A percentile compares a stretch with the other conserved stretches of the same genome.
These are phyloP conservation scores for Leptinotarsa rubiginosa DNA, from an alignment of 2,888 invertebrate genomes.

Conservation along the genomic window DNA sequence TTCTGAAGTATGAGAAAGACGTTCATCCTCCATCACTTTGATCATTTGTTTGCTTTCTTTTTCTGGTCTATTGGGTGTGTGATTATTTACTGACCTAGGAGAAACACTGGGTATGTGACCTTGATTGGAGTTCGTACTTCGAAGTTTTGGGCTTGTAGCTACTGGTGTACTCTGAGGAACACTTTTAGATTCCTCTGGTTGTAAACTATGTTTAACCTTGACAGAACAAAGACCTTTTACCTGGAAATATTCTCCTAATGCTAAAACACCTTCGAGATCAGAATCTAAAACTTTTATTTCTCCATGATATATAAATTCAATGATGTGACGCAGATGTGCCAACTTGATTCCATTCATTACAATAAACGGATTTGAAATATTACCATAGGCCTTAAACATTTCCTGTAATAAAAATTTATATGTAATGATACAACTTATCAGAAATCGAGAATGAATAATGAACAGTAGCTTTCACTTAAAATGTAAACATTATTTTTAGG, in stretches of 20 bases:
- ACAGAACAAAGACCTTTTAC: slow-evolving; percentile 64
- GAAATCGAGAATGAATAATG: too few species aligned
- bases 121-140: not conserved
- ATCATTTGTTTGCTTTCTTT: not conserved
- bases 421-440: not conserved
- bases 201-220: slow-evolving; percentile 43
- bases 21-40: not conserved
- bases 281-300: slow-evolving; percentile 67
- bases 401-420: slow-evolving; percentile 24
- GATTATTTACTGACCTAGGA: not conserved
- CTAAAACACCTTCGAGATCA: slow-evolving; percentile 65
- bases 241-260: slow-evolving; percentile 66
- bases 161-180: not conserved
- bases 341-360: slow-evolving; percentile 66
- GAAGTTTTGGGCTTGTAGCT: not conserved
- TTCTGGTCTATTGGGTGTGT: not conserved
- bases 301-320: slow-evolving; percentile 68
- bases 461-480: too few species aligned
- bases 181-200: not conserved
- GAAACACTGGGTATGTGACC: not conserved
- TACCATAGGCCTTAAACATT: slow-evolving; percentile 30
- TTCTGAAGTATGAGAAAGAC: not conserved
- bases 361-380: slow-evolving; percentile 62
- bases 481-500: too few species aligned
- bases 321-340: slow-evolving; percentile 64